A percentile compares a stretch with the other conserved stretches of the same genome.
phyloP scores from a whole-genome alignment of 2,888 invertebrate genomes.

The Sylvicola fuscatus region DNA sequence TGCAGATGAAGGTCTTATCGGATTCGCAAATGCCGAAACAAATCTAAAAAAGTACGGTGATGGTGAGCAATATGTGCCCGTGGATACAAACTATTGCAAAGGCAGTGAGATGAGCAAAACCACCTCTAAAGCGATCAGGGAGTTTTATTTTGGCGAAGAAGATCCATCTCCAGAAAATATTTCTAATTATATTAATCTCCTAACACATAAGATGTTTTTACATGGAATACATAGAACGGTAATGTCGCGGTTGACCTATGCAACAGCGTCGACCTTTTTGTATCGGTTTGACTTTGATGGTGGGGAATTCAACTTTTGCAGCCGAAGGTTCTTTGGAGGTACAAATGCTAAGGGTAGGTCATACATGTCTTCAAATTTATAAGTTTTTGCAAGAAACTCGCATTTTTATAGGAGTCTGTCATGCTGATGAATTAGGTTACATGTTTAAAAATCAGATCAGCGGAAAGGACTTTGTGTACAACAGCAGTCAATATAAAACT shows the following conservation, averaged over 20 bases:
- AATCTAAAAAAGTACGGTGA: not conserved
- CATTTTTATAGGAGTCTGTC: constrained; percentile 14
- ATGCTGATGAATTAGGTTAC: constrained; percentile 22
- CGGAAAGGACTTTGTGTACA: constrained; percentile 13
- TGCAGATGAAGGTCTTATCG: constrained; percentile 1
- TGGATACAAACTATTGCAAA: constrained; percentile 8
- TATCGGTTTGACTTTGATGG: constrained; percentile 24
- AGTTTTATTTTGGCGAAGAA: constrained; percentile 25
- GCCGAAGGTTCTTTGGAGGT: constrained; percentile 12
- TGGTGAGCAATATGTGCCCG: not conserved
- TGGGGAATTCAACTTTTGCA: constrained; percentile 8
- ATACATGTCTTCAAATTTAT: not conserved
- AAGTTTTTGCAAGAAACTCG: not conserved
- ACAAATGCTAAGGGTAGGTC: constrained; percentile 10
- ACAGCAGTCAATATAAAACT: constrained; percentile 3
- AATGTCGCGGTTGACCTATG: constrained; percentile 15
- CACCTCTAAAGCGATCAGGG: constrained; percentile 17
- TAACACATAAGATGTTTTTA: constrained; percentile 24
- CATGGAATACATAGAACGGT: constrained; percentile 21
- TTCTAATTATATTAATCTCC: constrained; percentile 21
- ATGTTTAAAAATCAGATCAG: constrained; percentile 11
- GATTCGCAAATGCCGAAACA: not conserved
- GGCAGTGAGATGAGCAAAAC: constrained; percentile 20
- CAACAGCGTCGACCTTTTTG: constrained; percentile 17
- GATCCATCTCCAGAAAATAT: constrained; percentile 19